phyloP scores from a whole-genome alignment of 2,888 invertebrate species.

The Gari tellinella region DNA sequence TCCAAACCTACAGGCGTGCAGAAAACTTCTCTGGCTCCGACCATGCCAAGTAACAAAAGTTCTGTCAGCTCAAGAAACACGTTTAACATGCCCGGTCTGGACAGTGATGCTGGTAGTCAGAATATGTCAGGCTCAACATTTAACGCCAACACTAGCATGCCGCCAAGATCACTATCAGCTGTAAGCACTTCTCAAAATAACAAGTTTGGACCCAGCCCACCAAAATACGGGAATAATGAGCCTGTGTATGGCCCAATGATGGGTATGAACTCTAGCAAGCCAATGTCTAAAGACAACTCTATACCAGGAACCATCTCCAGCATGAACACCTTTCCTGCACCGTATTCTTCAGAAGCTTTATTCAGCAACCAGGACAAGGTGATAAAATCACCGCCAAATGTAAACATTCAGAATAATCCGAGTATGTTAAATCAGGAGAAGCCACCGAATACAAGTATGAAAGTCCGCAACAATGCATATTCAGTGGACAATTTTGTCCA shows the following conservation, averaged over 20 bases:
- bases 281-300: slow-evolving; percentile 34
- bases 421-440: slow-evolving; percentile 47
- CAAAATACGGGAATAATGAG: slow-evolving; percentile 33
- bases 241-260: slow-evolving; percentile 32
- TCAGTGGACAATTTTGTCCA: slow-evolving; percentile 79
- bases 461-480: slow-evolving; percentile 65
- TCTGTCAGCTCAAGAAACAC: background rate
- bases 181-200: slow-evolving; percentile 33
- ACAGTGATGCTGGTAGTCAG: background rate
- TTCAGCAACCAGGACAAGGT: slow-evolving; percentile 56
- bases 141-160: background rate
- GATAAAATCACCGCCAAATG: slow-evolving; percentile 62
- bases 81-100: background rate
- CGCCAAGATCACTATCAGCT: slow-evolving; percentile 16
- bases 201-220: slow-evolving; percentile 21
- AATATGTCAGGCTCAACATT: slow-evolving; percentile 6
- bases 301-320: slow-evolving; percentile 22
- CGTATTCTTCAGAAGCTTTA: slow-evolving; percentile 68
- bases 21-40: background rate
- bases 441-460: slow-evolving; percentile 36
- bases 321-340: slow-evolving; percentile 47
- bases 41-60: too few species aligned
- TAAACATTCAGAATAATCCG: slow-evolving; percentile 47
- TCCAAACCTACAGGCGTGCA: slow-evolving; percentile 3
- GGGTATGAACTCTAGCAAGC: slow-evolving; percentile 26